A percentile compares a stretch with the other conserved stretches of the same genome.
Evolutionary conservation across 2,888 invertebrate species (phyloP).

Genomic region (Sarcophaga carnaria): DNA sequence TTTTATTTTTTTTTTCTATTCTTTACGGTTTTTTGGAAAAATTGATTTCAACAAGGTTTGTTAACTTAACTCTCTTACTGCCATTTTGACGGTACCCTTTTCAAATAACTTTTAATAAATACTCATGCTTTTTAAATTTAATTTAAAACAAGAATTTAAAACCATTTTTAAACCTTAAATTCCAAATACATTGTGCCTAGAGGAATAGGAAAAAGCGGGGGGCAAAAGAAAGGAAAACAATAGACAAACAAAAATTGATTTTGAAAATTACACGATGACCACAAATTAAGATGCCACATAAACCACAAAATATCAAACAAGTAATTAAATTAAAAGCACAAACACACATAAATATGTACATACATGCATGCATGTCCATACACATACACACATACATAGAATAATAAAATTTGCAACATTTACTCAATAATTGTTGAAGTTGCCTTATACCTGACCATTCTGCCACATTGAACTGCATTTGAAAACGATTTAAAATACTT

Average conservation of each 20-base stretch:
- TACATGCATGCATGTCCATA: not conserved
- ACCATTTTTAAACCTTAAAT: not conserved
- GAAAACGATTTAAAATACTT: no score
- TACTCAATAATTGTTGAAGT: not conserved
- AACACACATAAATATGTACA: not conserved
- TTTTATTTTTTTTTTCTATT: no score
- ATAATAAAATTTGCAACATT: conserved; percentile 33
- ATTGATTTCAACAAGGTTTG: not conserved
- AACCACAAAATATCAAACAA: conserved; percentile 67
- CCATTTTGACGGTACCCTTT: not conserved
- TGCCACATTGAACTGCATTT: no score
- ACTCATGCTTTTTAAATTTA: not conserved
- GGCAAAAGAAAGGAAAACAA: not conserved
- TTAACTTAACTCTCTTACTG: not conserved
- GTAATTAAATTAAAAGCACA: conserved; percentile 65
- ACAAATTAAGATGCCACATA: conserved; percentile 69
- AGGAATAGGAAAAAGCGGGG: not conserved
- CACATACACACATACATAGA: conserved; percentile 18
- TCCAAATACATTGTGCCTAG: not conserved
- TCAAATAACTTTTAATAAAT: not conserved
- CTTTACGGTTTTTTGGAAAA: not conserved
- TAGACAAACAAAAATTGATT: conserved; percentile 41
- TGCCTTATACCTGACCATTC: no score
- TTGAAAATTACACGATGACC: conserved; percentile 63
- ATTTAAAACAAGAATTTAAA: not conserved